These are phyloP conservation scores for Quadroppia sp. DNA, from an alignment of 2,888 invertebrate species.

Conservation along the genomic window DNA sequence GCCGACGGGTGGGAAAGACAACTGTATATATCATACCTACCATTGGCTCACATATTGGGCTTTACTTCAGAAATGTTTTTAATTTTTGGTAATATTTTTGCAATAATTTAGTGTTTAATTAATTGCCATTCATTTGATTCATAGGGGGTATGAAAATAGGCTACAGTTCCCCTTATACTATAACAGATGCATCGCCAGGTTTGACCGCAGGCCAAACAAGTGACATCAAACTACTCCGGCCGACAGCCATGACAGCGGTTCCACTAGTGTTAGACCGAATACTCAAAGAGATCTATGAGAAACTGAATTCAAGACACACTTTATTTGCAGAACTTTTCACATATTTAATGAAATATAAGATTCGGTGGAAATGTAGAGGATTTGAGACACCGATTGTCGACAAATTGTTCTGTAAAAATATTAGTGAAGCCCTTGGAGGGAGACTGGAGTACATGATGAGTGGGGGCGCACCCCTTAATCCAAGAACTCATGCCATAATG, in stretches of 20 bases:
- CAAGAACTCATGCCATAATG: slow-evolving; percentile 91
- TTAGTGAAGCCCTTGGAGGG: slow-evolving; percentile 77
- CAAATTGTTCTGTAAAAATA: slow-evolving; percentile 61
- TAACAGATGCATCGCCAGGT: slow-evolving; percentile 54
- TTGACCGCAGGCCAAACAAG: slow-evolving; percentile 91
- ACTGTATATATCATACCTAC: slow-evolving; percentile 88
- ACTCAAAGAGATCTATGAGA: slow-evolving; percentile 92
- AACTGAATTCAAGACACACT: slow-evolving; percentile 67
- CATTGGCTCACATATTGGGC: slow-evolving; percentile 94
- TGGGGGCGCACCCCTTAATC: slow-evolving; percentile 92
- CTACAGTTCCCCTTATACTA: slow-evolving; percentile 88
- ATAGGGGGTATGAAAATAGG: slow-evolving; percentile 85
- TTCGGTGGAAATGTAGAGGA: slow-evolving; percentile 38
- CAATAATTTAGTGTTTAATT: too few relatives aligned
- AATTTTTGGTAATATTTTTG: slow-evolving; percentile 44
- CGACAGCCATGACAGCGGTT: slow-evolving; percentile 91
- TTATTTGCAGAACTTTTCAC: slow-evolving; percentile 80
- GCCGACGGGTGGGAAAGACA: slow-evolving; percentile 53
- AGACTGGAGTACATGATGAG: slow-evolving; percentile 77
- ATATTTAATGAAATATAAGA: slow-evolving; percentile 91
- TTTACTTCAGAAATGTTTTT: slow-evolving; percentile 69
- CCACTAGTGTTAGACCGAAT: slow-evolving; percentile 95
- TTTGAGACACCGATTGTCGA: slow-evolving; percentile 41
- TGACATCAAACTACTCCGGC: slow-evolving; percentile 81
- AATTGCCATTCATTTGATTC: too few relatives aligned